Evolutionary conservation across 2,888 invertebrate genomes (phyloP).

Genomic region (Ischnura elegans): DNA sequence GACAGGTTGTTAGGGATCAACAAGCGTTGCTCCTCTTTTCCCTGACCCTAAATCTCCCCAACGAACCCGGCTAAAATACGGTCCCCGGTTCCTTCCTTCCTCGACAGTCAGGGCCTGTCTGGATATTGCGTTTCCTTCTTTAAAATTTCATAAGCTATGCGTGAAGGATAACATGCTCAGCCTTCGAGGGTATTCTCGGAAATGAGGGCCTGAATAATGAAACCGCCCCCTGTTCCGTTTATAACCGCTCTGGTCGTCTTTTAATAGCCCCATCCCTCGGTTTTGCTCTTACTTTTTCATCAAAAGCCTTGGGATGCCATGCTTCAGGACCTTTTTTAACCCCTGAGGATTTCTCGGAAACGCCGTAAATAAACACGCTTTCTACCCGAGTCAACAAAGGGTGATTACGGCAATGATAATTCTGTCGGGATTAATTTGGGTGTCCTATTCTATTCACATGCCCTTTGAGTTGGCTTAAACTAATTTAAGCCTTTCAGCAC

Average conservation of each 20-base stretch:
- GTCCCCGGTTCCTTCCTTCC: neutral
- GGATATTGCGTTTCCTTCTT: neutral
- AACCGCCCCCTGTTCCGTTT: neutral
- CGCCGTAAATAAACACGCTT: neutral
- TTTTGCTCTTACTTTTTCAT: conserved; percentile 5
- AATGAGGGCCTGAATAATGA: conserved; percentile 19
- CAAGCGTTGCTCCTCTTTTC: neutral
- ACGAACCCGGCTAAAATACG: neutral
- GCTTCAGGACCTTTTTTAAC: neutral
- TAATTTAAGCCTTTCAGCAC: neutral
- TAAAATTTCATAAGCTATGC: conserved; percentile 5
- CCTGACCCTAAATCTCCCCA: no score
- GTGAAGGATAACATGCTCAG: conserved; percentile 4
- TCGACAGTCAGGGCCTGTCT: conserved; percentile 5
- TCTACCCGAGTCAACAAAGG: neutral
- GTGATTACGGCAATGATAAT: neutral
- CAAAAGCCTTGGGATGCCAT: neutral
- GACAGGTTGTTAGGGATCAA: neutral
- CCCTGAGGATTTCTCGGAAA: neutral
- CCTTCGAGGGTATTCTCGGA: conserved; percentile 6
- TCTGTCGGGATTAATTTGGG: neutral
- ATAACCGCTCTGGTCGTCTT: neutral
- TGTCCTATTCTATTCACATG: neutral
- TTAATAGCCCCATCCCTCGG: neutral
- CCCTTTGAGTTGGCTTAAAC: neutral